A percentile compares a stretch with the other conserved stretches of the same genome.
Conservation (phyloP, 2,797 vertebrate genomes). For the Leontopithecus rosalia region DNA sequence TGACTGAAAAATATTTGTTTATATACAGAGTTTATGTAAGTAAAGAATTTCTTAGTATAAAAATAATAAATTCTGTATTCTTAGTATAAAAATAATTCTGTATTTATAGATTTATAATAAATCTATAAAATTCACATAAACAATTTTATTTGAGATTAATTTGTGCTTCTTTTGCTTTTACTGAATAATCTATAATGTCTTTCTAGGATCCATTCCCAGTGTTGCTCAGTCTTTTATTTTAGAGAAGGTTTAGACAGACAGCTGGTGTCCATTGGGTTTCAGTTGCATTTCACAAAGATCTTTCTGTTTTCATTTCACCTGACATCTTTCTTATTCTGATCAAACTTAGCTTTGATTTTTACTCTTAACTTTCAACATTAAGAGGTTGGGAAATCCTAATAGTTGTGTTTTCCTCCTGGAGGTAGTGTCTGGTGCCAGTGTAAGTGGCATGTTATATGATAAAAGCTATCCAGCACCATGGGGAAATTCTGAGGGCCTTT, state of each 20-base stretch:
- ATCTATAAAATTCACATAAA: too few species aligned
- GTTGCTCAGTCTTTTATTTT: background rate
- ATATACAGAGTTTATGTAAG: background rate
- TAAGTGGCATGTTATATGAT: background rate
- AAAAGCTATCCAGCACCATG: background rate
- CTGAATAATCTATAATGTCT: background rate
- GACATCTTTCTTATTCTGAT: background rate
- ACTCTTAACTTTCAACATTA: background rate
- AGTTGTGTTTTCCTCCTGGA: background rate
- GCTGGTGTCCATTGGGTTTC: background rate
- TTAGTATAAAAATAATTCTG: background rate
- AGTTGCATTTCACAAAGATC: background rate
- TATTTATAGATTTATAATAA: too few species aligned
- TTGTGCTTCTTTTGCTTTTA: background rate
- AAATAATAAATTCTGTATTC: background rate
- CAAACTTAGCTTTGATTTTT: background rate
- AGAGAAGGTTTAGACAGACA: background rate
- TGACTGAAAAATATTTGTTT: background rate
- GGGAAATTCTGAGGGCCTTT: background rate
- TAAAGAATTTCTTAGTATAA: background rate
- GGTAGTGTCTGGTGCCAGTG: background rate
- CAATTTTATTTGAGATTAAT: background rate
- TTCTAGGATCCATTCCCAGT: background rate
- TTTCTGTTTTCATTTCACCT: conserved; percentile 2
- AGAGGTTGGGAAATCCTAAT: background rate